These are phyloP conservation scores for Metallyticus violacea DNA, from an alignment of 2,888 invertebrate species.

Conservation along the genomic window DNA sequence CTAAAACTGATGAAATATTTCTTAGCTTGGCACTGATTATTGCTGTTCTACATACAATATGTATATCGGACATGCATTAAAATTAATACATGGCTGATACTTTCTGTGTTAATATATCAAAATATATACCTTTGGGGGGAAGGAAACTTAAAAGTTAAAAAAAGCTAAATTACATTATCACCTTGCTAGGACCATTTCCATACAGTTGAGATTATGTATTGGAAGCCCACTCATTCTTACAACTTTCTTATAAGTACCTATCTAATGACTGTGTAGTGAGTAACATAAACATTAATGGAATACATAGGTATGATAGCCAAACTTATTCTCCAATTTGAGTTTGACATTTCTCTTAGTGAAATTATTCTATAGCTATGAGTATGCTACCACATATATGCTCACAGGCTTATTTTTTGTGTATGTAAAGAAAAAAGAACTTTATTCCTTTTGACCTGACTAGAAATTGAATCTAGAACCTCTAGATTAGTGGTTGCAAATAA, in stretches of 20 bases:
- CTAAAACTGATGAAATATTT: too few species aligned
- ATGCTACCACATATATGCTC: too few species aligned
- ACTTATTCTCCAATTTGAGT: neutral
- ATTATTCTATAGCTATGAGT: too few species aligned
- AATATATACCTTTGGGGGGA: neutral
- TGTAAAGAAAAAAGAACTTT: too few species aligned
- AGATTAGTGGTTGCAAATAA: too few species aligned
- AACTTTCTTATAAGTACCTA: neutral
- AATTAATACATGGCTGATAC: neutral
- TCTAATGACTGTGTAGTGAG: neutral
- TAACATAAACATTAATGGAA: neutral
- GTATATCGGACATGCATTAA: too few species aligned
- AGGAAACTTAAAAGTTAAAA: neutral
- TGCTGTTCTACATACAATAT: too few species aligned
- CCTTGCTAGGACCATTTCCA: neutral
- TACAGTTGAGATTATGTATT: neutral
- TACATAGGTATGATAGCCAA: neutral
- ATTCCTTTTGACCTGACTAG: too few species aligned
- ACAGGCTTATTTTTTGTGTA: too few species aligned
- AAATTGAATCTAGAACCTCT: too few species aligned
- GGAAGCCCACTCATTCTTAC: neutral
- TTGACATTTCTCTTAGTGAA: neutral
- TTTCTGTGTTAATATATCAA: neutral
- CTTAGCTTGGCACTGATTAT: too few species aligned
- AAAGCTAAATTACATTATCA: neutral